Conservation (phyloP, 2,888 invertebrate species). For the Hetaerina titia region DNA sequence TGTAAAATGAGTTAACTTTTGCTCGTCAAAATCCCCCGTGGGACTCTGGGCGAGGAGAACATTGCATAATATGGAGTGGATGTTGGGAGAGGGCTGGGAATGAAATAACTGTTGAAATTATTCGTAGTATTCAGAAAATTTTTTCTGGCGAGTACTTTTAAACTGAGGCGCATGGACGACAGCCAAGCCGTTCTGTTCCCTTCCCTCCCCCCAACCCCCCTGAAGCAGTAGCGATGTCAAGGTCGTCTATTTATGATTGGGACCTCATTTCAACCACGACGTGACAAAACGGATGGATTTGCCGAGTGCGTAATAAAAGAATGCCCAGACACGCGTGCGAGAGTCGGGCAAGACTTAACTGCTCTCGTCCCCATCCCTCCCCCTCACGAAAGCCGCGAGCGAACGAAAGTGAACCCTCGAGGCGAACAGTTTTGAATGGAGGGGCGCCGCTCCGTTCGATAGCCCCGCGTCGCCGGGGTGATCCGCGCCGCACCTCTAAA, state of each 20-base stretch:
- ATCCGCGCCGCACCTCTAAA: too few relatives aligned
- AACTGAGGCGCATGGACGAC: neutral
- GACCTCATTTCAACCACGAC: neutral
- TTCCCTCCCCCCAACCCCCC: too few relatives aligned
- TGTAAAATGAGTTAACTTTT: neutral
- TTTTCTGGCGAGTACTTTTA: neutral
- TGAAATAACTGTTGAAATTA: neutral
- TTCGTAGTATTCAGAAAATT: neutral
- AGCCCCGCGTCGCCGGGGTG: too few relatives aligned
- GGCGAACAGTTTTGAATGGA: too few relatives aligned
- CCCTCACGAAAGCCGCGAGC: too few relatives aligned
- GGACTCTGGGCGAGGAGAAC: neutral
- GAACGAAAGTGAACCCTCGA: too few relatives aligned
- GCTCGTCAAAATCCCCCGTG: neutral
- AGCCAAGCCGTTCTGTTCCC: neutral
- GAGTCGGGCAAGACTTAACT: too few relatives aligned
- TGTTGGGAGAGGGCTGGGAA: neutral
- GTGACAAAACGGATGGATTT: neutral
- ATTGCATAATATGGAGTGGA: neutral
- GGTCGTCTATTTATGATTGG: neutral
- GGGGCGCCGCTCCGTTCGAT: too few relatives aligned
- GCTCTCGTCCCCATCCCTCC: too few relatives aligned
- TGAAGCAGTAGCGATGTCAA: neutral
- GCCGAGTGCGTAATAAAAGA: neutral
- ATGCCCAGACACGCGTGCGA: neutral